Base-by-base conservation (phyloP, 2,797 vertebrate genomes). In the Clarias platycephalus region DNA sequence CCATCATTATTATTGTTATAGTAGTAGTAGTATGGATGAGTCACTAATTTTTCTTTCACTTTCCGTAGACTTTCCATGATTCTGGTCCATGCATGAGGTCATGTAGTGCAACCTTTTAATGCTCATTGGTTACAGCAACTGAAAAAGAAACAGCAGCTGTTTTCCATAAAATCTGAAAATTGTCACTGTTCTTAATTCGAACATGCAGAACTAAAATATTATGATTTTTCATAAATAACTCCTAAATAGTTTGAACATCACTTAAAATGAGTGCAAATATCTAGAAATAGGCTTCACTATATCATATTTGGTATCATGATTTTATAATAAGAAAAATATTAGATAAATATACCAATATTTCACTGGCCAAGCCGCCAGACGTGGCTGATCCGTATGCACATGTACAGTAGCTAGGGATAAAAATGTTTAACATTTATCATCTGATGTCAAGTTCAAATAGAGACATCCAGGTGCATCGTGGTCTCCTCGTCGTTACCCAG, bases 361-460 rank as follows among this genome's bases (percentile, higher is more conserved):
- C 26, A 20, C 24, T 28, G 75, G 57, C 75, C 57, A 37, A n/a
- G 28, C 86, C n/a, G 86, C 90, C 91, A 90, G 84, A 88, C 55
- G 28, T 22, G 74, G 91, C 92, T 90, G 90, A 91, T 90, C 86
- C 86, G 84, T 79, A 82, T 83, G 85, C 75, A 85, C 80, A 84
- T 71, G 87, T 85, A 86, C 86, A 85, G 88, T 91, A 91, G 87
- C 90, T 87, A 88, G 91, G 91, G 89, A 55, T 77, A 90, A 93
- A 94, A 95, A 94, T 91, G 92, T 94, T 93, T 92, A 91, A 95
- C 92, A 94, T 94, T 94, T 92, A 92, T 81, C 88, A 91, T 91
- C 91, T 87, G 90, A 93, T 91, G 91, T 93, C 90, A 53, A 81
- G 87, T 88, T 92, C 85, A 78, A 90, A 80, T 71, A 86, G 88